Base-by-base conservation (phyloP, 2,113 vertebrate genomes). In the Syrrhaptes paradoxus region DNA sequence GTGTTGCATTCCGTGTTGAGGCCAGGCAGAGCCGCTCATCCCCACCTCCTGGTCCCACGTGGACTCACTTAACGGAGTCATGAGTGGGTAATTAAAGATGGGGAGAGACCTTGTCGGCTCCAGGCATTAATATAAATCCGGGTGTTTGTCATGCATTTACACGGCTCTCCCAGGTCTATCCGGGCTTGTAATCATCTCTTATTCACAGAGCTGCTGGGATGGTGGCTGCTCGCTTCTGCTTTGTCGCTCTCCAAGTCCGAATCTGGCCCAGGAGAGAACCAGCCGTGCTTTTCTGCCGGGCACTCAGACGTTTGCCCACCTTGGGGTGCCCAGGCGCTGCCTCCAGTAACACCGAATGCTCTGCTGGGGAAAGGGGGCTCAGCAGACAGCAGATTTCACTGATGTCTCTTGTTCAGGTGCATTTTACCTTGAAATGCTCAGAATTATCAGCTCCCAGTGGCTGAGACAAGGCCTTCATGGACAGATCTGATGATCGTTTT, bases 31-130 rank as follows among this genome's bases (percentile, higher is more conserved):
- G 57, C 78, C 57, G 71, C 93, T 96, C 75, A 67, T 94, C 88
- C 93, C 91, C 79, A 80, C 75, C 72, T 93, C 78, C 12, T 31
- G 72, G 75, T 91, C 94, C 91, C 95, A 72, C 1, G 6, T 94
- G 94, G 72, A 48, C 71, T 83, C 78, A 18, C 78, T 94, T 88
- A 77, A 77, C 87, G 86, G 63, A 66, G 75, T 86, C 87, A 92
- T 70, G 87, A 96, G 85, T 84, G 90, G 90, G 90, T 82, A 96
- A 93, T 96, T 91, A 96, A 96, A 74, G 90, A 91, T 90, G 67
- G 66, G 66, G 78, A 87, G 87, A 91, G 85, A 94, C 78, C 91
- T 96, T 94, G 95, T 93, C 90, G 86, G 92, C 92, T 94, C 17
- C 71, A 91, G 92, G 72, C 85, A 78, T 94, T 91, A 83, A 93